Base-by-base conservation (phyloP, 2,797 vertebrate species). In the Mus caroli region DNA sequence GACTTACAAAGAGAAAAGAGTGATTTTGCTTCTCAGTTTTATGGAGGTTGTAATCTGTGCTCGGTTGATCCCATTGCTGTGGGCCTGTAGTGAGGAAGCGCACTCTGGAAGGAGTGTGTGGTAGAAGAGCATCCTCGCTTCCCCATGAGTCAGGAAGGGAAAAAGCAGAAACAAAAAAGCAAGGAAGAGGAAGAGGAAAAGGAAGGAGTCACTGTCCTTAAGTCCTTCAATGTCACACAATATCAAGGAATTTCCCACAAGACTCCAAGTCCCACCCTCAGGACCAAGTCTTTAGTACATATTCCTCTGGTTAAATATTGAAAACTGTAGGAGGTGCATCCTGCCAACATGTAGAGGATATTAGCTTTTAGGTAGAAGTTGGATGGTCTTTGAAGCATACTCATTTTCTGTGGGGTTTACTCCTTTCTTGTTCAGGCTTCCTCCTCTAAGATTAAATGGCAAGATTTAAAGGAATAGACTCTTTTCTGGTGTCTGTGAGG, bases 381-480 rank as follows among this genome's bases (percentile, higher is more conserved):
- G 71, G 78, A 43, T 80, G 87, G 88, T 80, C 34, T 75, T 69
- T 71, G 46, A 56, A 64, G 15, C 11, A 20, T 56, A 76, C n/a
- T 5, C 0, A 43, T 62, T 96, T 71, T 31, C 80, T 84, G 28
- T 71, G 64, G 14, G 13, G 3, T 71, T 93, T 95, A 6, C 54
- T 79, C 37, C 22, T 54, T 43, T 52, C 50, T 26, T 90, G 15
- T 54, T 91, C 22, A 83, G 13, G 15, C 14, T 94, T 40, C 26
- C 3, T 15, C 64, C 4, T 58, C 15, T 80, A 76, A 91, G 50
- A 86, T 87, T 79, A 60, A 52, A 58, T 76, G 56, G 43, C 12
- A 92, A 80, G 52, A 90, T 79, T 90, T 58, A 88, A 92, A 88
- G 37, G 37, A 58, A 75, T 77, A 43, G 52, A 40, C 24, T 52